Conservation (phyloP, 2,888 invertebrate genomes). For the Troides aeacus region DNA sequence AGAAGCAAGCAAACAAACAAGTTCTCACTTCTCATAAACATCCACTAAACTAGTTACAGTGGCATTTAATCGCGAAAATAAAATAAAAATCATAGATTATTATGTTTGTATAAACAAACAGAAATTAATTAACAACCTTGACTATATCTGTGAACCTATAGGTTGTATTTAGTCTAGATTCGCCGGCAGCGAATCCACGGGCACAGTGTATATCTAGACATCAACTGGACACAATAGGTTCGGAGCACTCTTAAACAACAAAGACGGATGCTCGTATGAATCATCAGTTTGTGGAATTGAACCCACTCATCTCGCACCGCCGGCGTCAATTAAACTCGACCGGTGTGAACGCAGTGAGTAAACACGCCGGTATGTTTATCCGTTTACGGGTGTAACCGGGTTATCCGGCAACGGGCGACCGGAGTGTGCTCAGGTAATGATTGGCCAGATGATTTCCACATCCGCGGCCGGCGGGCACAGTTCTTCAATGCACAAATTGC, state of each 20-base stretch:
- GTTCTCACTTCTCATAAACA: not conserved
- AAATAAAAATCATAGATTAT: too few relatives aligned
- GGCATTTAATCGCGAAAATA: too few relatives aligned
- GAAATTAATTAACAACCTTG: too few relatives aligned
- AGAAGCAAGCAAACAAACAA: too few relatives aligned
- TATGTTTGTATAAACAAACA: too few relatives aligned
- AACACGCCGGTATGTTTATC: slow-evolving; percentile 42
- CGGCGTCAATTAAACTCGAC: slow-evolving; percentile 51
- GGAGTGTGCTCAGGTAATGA: slow-evolving; percentile 21
- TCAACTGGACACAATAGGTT: not conserved
- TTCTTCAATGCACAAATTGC: slow-evolving; percentile 10
- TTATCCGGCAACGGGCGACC: slow-evolving; percentile 23
- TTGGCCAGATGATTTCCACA: slow-evolving; percentile 22
- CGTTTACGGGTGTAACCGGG: slow-evolving; percentile 35
- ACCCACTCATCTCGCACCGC: slow-evolving; percentile 27
- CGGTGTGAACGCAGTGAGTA: slow-evolving; percentile 51
- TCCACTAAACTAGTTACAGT: too few relatives aligned
- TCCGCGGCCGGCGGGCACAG: slow-evolving; percentile 19
- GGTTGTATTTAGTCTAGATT: too few relatives aligned
- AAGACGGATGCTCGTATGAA: slow-evolving; percentile 20
- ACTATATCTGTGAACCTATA: too few relatives aligned
- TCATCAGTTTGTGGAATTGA: slow-evolving; percentile 22
- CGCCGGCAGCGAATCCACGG: too few relatives aligned
- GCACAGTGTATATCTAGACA: not conserved
- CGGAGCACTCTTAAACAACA: slow-evolving; percentile 1